A percentile compares a stretch with the other conserved stretches of the same genome.
Conservation (phyloP, 2,888 invertebrate genomes). For the Plebejus melissa region DNA sequence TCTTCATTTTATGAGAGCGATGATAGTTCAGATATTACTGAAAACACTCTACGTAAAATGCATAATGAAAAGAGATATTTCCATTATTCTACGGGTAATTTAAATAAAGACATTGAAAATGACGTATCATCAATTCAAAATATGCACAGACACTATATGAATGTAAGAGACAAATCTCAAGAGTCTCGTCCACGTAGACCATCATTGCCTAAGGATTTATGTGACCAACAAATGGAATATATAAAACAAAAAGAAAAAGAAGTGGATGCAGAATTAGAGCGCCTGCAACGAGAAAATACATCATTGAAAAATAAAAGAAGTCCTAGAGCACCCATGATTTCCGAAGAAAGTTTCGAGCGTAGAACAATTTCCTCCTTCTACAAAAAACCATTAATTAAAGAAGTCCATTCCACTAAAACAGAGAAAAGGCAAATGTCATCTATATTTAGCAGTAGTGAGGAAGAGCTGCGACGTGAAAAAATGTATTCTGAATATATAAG, state of each 20-base stretch:
- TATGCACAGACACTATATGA: slow-evolving; percentile 63
- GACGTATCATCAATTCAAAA: slow-evolving; percentile 71
- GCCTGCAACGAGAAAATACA: slow-evolving; percentile 78
- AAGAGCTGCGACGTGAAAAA: slow-evolving; percentile 85
- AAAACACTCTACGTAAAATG: slow-evolving; percentile 58
- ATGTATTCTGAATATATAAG: slow-evolving; percentile 92
- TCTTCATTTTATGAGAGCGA: slow-evolving; percentile 68
- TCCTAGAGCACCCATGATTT: slow-evolving; percentile 61
- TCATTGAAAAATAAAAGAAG: slow-evolving; percentile 45
- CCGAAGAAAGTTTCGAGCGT: slow-evolving; percentile 52
- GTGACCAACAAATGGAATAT: slow-evolving; percentile 82
- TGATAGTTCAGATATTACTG: slow-evolving; percentile 65
- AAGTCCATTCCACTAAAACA: slow-evolving; percentile 49
- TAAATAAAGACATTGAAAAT: slow-evolving; percentile 70
- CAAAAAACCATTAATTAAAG: slow-evolving; percentile 67
- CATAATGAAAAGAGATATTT: slow-evolving; percentile 63
- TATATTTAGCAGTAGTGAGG: slow-evolving; percentile 81
- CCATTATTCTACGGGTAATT: slow-evolving; percentile 69
- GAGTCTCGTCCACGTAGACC: slow-evolving; percentile 62
- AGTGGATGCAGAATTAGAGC: slow-evolving; percentile 81
- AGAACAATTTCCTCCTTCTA: slow-evolving; percentile 42
- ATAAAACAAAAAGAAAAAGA: slow-evolving; percentile 83
- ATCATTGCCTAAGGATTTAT: slow-evolving; percentile 82
- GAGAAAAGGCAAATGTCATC: slow-evolving; percentile 51
- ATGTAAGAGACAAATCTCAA: slow-evolving; percentile 45